Evolutionary conservation across 2,113 vertebrate genomes (phyloP), one percentile per base, ranked within the genome.

Genomic region (Clupea harengus): DNA sequence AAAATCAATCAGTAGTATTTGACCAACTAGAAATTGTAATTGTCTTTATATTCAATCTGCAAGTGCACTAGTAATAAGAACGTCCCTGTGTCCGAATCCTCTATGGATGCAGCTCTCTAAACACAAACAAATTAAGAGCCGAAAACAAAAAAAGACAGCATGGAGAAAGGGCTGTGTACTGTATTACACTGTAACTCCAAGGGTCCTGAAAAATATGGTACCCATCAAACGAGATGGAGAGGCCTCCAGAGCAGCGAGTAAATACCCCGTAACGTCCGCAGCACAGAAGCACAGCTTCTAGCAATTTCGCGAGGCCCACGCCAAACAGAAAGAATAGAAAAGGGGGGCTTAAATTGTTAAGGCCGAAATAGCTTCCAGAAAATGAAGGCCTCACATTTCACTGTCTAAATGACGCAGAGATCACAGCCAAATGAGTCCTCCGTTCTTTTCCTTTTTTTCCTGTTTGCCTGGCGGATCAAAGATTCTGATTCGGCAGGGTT

Each of bases 321-420:
- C 88, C 88, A 91, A 89, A 91, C 92, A 91, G 47, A 93, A 93
- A 89, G 92, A 92, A 89, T 32, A 20, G 92, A 92, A 94, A 81
- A 44, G 85, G n/a, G 88, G 85, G 89, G 92, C 92, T 93, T 93
- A 93, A 93, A 91, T 92, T 92, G 92, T 93, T 93, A 78, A 94
- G 91, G 89, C 89, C 88, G 88, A 94, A 94, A 95, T 94, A 90
- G 93, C 92, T 95, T 94, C 94, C 93, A 95, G 94, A 94, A 88
- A 85, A 13, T 87, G 85, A 9, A 88, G 91, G 91, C 89, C 92
- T 92, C 89, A 81, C 86, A 89, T 72, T 92, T 93, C 82, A 89
- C 82, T 52, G 60, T 90, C 89, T 90, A 91, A 90, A 91, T 80
- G 84, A 92, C 88, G 91, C 89, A 15, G 87, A 93, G 93, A 94